Evolutionary conservation across 2,113 vertebrate species (phyloP).

Genomic region (Mystacornis crossleyi): DNA sequence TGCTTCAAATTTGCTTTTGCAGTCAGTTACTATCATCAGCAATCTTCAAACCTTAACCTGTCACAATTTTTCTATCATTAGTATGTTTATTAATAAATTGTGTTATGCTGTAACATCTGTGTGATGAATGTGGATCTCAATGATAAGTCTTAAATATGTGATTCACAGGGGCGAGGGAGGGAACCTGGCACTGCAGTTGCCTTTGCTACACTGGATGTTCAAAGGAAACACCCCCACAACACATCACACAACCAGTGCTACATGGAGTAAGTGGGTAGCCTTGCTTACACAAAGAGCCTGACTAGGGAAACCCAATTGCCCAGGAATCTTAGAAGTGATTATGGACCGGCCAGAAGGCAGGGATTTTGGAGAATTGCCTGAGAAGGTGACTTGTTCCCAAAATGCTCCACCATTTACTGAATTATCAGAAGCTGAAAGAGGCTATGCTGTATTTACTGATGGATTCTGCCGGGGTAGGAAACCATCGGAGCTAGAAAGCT

Average conservation of each 20-base stretch:
- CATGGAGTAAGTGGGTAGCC: too few species aligned
- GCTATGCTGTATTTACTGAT: background rate
- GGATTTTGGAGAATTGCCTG: background rate
- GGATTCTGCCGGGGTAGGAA: background rate
- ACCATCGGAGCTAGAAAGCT: fast-evolving
- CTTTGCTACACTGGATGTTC: background rate
- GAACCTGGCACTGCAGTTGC: background rate
- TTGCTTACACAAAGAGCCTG: background rate
- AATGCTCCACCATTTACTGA: background rate
- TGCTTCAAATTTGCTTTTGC: background rate
- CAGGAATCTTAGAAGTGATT: background rate
- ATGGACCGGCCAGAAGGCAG: background rate
- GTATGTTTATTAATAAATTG: background rate
- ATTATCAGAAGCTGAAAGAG: background rate
- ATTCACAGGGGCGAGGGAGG: background rate
- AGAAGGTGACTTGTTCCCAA: background rate
- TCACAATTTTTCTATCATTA: background rate
- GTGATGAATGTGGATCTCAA: background rate
- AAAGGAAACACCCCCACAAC: background rate
- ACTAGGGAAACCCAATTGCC: background rate
- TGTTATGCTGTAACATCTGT: background rate
- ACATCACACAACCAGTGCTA: background rate
- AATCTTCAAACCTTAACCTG: background rate
- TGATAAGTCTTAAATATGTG: background rate
- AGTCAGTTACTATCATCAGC: background rate